These are phyloP conservation scores for Ophonus ardosiacus DNA, from an alignment of 2,888 invertebrate genomes.

Conservation along the genomic window DNA sequence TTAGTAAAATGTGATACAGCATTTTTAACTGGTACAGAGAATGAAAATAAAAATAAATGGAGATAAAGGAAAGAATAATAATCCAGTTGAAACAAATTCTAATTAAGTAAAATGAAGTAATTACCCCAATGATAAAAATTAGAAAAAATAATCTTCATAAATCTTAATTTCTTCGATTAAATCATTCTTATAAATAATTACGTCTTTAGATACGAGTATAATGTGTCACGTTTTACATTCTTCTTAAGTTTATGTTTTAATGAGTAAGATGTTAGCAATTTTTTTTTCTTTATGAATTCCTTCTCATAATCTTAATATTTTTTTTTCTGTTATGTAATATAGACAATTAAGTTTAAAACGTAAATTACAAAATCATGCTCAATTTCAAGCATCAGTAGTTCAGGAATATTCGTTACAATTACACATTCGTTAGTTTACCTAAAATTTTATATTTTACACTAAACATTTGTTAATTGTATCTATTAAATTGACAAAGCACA, in stretches of 20 bases:
- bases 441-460: neutral
- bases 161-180: neutral
- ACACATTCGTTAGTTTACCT: neutral
- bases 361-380: neutral
- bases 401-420: neutral
- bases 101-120: neutral
- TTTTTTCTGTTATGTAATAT: neutral
- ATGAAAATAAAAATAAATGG: neutral
- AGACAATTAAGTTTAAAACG: neutral
- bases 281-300: too few species aligned
- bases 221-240: too few species aligned
- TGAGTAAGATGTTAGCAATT: too few species aligned
- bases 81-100: neutral
- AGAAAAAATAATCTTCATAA: neutral
- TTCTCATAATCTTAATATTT: neutral
- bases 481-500: neutral
- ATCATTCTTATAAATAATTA: neutral
- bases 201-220: neutral
- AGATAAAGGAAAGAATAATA: slow-evolving; percentile 1
- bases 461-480: too few species aligned
- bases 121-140: neutral
- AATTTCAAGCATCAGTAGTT: slow-evolving; percentile 21
- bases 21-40: neutral
- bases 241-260: too few species aligned
- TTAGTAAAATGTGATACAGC: neutral